These are phyloP conservation scores for Pyrrhura leucotis DNA, from an alignment of 2,797 vertebrate species.

Conservation along the genomic window DNA sequence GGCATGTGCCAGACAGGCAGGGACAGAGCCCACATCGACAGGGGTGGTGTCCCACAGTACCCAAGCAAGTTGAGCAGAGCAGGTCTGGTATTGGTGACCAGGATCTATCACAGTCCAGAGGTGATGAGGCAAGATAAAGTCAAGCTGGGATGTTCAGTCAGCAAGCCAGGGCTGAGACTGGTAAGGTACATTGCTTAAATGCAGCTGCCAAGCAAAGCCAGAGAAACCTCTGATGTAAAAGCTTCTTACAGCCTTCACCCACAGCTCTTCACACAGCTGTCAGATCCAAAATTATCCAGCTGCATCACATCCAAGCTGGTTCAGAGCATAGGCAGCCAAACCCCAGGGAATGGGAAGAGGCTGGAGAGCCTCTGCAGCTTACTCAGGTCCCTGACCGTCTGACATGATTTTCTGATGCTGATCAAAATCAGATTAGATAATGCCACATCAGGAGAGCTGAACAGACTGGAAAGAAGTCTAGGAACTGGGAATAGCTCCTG, in stretches of 20 bases:
- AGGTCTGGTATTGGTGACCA: background rate
- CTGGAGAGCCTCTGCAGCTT: rapidly evolving
- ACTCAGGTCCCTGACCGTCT: background rate
- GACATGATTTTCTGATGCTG: background rate
- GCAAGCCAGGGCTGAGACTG: background rate
- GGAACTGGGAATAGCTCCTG: background rate
- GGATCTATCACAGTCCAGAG: background rate
- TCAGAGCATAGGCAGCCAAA: background rate
- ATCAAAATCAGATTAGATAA: background rate
- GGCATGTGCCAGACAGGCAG: background rate
- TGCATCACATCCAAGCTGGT: background rate
- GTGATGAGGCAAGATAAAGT: background rate
- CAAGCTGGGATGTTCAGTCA: background rate
- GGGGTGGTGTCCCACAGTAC: rapidly evolving
- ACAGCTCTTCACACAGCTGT: background rate
- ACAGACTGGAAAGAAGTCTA: background rate
- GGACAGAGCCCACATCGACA: background rate
- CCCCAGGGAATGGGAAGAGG: background rate
- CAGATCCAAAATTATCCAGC: background rate
- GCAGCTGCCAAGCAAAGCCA: background rate
- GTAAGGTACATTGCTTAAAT: background rate
- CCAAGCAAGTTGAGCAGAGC: background rate
- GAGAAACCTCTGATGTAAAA: background rate
- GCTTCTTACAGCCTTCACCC: background rate
- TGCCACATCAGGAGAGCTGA: background rate